Evolutionary conservation across 2,888 invertebrate species (phyloP).

Genomic region (Lottia scabra): DNA sequence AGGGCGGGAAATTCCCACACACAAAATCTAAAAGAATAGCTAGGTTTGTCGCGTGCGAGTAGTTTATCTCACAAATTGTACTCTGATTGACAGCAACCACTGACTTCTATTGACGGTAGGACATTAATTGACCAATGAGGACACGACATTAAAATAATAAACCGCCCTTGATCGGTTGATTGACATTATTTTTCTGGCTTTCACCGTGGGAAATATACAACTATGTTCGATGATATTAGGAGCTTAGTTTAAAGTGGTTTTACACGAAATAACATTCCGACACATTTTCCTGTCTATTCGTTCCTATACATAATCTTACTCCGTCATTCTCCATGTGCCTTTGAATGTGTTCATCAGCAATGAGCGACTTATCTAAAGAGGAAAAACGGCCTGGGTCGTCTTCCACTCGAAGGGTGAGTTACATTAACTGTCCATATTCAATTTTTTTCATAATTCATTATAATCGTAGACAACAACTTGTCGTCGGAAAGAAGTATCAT

Average conservation of each 20-base stretch:
- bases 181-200: slow-evolving; percentile 1
- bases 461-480: too few species aligned
- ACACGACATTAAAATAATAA: neutral
- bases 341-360: slow-evolving; percentile 25
- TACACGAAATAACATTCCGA: neutral
- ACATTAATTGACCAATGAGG: neutral
- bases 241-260: slow-evolving; percentile 4
- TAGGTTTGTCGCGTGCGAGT: slow-evolving; percentile 17
- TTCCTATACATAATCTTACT: neutral
- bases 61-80: slow-evolving; percentile 20
- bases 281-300: neutral
- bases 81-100: slow-evolving; percentile 14
- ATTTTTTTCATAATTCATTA: too few species aligned
- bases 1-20: slow-evolving; percentile 26
- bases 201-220: slow-evolving; percentile 2
- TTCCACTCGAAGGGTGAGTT: slow-evolving; percentile 30
- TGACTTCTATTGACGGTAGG: neutral
- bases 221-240: neutral
- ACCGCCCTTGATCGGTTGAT: neutral
- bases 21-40: slow-evolving; percentile 12
- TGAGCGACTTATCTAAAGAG: slow-evolving; percentile 28
- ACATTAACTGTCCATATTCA: neutral
- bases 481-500: too few species aligned
- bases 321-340: neutral
- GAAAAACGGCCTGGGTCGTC: slow-evolving; percentile 29